A percentile compares a stretch with the other conserved stretches of the same genome.
These are phyloP conservation scores for Temnothorax ravouxi DNA, from an alignment of 2,888 invertebrate species.

Conservation along the genomic window DNA sequence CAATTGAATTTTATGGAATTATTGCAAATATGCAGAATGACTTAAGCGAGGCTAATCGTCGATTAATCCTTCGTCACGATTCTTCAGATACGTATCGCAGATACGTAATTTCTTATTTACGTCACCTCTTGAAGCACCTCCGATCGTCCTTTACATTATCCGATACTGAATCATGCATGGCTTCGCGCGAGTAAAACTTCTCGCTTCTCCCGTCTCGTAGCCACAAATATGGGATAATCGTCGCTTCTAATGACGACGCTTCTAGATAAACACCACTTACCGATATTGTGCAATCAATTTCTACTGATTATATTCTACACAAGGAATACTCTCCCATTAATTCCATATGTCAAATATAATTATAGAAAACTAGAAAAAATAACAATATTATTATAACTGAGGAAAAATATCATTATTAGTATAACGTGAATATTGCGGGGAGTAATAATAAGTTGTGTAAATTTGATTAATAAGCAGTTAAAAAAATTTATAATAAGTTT, in stretches of 20 bases:
- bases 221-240: constrained; percentile 17
- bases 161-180: constrained; percentile 20
- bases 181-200: background rate
- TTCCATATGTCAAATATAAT: background rate
- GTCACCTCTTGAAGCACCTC: constrained; percentile 44
- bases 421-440: background rate
- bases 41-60: constrained; percentile 17
- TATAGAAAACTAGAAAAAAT: background rate
- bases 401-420: background rate
- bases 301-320: background rate
- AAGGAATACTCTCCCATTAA: background rate
- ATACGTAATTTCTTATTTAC: constrained; percentile 48
- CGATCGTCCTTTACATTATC: constrained; percentile 37
- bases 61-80: constrained; percentile 20
- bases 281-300: constrained; percentile 25
- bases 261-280: constrained; percentile 24
- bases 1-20: constrained; percentile 10
- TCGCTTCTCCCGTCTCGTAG: background rate
- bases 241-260: constrained; percentile 23
- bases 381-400: background rate
- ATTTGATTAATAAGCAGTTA: background rate
- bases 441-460: background rate
- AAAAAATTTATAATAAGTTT: background rate
- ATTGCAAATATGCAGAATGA: background rate
- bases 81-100: constrained; percentile 44